phyloP scores from a whole-genome alignment of 2,888 invertebrate genomes.

The Morpho deidamia region DNA sequence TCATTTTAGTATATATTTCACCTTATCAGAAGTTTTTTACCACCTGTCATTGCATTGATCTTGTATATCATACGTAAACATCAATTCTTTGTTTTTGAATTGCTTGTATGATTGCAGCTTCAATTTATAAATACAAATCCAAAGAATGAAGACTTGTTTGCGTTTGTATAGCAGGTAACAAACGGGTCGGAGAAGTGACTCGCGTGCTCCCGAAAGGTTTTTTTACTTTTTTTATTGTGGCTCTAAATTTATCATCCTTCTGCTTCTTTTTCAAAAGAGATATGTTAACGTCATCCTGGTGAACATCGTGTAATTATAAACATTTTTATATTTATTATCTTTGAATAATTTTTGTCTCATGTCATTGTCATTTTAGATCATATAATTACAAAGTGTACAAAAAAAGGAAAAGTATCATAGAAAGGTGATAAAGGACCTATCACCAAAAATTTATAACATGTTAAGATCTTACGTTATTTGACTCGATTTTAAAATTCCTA shows the following conservation, averaged over 20 bases:
- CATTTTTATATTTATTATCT: too few species aligned
- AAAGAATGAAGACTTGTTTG: conserved; percentile 36
- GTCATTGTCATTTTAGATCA: too few species aligned
- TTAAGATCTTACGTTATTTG: not conserved
- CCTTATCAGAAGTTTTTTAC: not conserved
- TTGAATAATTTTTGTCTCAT: too few species aligned
- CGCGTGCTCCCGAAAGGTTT: conserved; percentile 46
- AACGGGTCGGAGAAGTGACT: conserved; percentile 54
- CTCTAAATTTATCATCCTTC: conserved; percentile 35
- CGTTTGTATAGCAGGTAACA: conserved; percentile 58
- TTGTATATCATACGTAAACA: not conserved
- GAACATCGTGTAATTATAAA: too few species aligned
- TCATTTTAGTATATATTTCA: too few species aligned
- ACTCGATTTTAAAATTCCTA: not conserved
- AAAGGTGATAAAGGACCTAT: too few species aligned
- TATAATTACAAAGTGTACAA: too few species aligned
- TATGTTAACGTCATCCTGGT: not conserved
- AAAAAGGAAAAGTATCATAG: too few species aligned
- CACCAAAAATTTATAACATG: too few species aligned
- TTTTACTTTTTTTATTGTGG: conserved; percentile 45
- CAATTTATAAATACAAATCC: conserved; percentile 7
- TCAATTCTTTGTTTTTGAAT: not conserved
- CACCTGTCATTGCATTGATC: not conserved
- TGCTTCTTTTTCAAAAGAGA: conserved; percentile 23
- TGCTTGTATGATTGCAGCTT: not conserved